A percentile compares a stretch with the other conserved stretches of the same genome.
These are phyloP conservation scores for Gonatopus flavifemur DNA, from an alignment of 1,140 invertebrate species.

Conservation along the genomic window DNA sequence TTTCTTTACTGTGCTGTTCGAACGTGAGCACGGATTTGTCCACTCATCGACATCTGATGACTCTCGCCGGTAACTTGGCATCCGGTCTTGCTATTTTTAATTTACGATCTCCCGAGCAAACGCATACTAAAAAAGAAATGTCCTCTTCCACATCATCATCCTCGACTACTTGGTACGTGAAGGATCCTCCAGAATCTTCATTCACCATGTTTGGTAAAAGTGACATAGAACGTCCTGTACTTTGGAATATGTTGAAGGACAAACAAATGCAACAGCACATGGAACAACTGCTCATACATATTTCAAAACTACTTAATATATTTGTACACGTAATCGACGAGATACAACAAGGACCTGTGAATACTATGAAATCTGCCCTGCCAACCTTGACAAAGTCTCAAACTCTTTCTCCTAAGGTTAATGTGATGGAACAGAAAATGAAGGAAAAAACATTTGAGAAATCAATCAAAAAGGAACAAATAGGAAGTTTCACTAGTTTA, in stretches of 20 bases:
- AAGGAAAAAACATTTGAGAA: slow-evolving; percentile 44
- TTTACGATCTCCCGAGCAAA: slow-evolving; percentile 31
- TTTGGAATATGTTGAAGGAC: slow-evolving; percentile 64
- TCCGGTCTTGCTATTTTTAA: slow-evolving; percentile 59
- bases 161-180: no score
- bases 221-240: no score
- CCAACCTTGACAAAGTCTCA: slow-evolving; percentile 60
- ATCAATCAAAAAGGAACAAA: slow-evolving; percentile 35
- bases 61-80: slow-evolving; percentile 67
- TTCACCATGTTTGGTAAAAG: no score
- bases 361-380: slow-evolving; percentile 56
- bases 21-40: slow-evolving; percentile 65
- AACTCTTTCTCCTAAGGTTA: slow-evolving; percentile 61
- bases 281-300: slow-evolving; percentile 69
- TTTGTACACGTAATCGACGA: slow-evolving; percentile 79
- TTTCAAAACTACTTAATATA: slow-evolving; percentile 72
- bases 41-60: slow-evolving; percentile 65
- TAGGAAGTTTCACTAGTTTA: slow-evolving; percentile 68
- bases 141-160: neutral
- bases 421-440: slow-evolving; percentile 44
- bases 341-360: slow-evolving; percentile 39
- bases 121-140: slow-evolving; percentile 21
- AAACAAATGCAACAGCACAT: slow-evolving; percentile 53
- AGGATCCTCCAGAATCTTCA: no score
- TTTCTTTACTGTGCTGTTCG: slow-evolving; percentile 64